These are phyloP conservation scores for Erythrocebus patas DNA, from an alignment of 2,113 vertebrate genomes.

Conservation along the genomic window DNA sequence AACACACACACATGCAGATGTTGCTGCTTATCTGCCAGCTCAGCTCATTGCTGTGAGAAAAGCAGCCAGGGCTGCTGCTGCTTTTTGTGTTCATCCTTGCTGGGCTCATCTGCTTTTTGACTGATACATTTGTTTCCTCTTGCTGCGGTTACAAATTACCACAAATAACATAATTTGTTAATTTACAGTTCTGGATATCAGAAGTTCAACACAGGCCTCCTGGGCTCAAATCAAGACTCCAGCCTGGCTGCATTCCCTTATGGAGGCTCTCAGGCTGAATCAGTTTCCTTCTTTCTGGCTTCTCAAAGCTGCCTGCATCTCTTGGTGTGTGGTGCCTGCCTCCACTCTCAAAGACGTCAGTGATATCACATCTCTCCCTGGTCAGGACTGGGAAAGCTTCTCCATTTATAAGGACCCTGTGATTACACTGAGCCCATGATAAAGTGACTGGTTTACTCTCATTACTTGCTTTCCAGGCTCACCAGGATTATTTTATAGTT, in stretches of 20 bases:
- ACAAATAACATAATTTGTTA: neutral
- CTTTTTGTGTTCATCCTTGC: neutral
- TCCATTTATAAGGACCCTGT: no score
- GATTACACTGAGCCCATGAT: no score
- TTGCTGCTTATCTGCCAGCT: neutral
- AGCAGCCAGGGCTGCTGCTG: rapidly evolving
- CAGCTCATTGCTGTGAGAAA: neutral
- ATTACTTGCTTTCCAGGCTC: neutral
- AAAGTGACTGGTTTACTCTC: neutral
- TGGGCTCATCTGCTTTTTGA: neutral
- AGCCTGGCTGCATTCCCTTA: neutral
- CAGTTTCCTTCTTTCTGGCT: neutral
- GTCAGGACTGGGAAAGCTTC: no score
- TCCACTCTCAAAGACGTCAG: no score
- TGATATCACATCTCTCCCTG: no score
- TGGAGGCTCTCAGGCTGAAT: no score
- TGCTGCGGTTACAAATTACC: neutral
- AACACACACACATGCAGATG: rapidly evolving
- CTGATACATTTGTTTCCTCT: neutral
- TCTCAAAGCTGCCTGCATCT: neutral
- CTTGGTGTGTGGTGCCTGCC: no score
- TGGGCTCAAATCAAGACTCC: neutral
- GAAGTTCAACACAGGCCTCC: neutral
- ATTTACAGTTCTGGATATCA: neutral
- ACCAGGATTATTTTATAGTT: neutral